Base-by-base conservation (phyloP, 2,888 invertebrate species). In the Xestobium rufovillosum region DNA sequence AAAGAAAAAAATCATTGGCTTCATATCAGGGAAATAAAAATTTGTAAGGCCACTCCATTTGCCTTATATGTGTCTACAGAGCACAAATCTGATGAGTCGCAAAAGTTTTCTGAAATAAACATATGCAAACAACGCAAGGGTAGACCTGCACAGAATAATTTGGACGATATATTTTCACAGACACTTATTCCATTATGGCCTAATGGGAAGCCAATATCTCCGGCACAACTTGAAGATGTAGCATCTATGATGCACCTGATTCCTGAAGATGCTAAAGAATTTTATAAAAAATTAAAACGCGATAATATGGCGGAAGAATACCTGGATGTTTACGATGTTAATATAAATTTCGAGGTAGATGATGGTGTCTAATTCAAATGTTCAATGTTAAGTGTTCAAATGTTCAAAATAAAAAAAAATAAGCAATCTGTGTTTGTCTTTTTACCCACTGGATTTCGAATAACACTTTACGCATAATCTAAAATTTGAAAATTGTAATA, bases 131-230 rank as follows among this genome's bases (percentile, higher is more conserved):
- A n/a, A n/a, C n/a, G n/a, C n/a, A n/a, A n/a, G n/a, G n/a, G n/a
- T 8, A 19, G n/a, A n/a, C 6, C 6, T 8, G 6, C 6, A 8
- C 6, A 8, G 23, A 19, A 19, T 6, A 19, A 19, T 8, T 8
- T n/a, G n/a, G 6, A 19, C 6, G n/a, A 8, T 19, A 19, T 19
- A 8, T 8, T 19, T 8, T 8, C 6, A n/a, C n/a, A 8, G 23
- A 19, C n/a, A 19, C n/a, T 19, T 19, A n/a, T 19, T 19, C 23
- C 23, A n/a, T 19, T 19, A 19, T 19, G 23, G 23, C 23, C 23
- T 8, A n/a, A 19, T 6, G 23, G 23, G 6, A 19, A 19, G n/a
- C 23, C 23, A 8, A 19, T 19, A 19, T 19, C 23, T 6, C 6
- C 6, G n/a, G 6, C 23, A 8, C 6, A 19, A 19, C n/a, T 19